A percentile compares a stretch with the other conserved stretches of the same genome.
These are phyloP conservation scores for Drosophila arizonae DNA, from an alignment of 1,140 invertebrate species.

Conservation along the genomic window DNA sequence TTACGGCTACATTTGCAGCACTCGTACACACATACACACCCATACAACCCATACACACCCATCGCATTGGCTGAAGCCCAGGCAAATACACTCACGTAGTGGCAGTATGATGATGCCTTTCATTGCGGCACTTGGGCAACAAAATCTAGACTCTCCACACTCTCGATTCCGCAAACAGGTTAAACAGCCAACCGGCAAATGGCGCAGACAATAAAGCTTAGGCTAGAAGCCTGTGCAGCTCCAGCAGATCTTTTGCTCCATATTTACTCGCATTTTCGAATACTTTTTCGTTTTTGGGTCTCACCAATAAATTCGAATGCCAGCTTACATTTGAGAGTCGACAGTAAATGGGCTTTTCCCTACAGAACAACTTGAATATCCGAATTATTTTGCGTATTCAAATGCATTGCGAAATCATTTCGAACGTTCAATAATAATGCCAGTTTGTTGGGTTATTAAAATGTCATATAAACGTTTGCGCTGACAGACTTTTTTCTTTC, in stretches of 20 bases:
- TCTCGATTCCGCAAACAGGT: conserved; percentile 58
- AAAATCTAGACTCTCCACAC: conserved; percentile 35
- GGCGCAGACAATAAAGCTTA: conserved; percentile 74
- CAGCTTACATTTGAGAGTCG: conserved; percentile 59
- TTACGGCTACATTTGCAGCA: conserved; percentile 68
- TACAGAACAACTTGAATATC: conserved; percentile 44
- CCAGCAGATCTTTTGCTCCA: conserved; percentile 19
- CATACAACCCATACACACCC: background rate
- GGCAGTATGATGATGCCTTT: conserved; percentile 13
- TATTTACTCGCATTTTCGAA: conserved; percentile 1
- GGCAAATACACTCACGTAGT: conserved; percentile 41
- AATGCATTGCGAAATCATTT: conserved; percentile 62
- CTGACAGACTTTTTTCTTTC: conserved; percentile 33
- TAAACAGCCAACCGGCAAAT: conserved; percentile 66
- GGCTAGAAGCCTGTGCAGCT: conserved; percentile 12
- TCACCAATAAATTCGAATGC: conserved; percentile 68
- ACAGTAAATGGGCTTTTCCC: conserved; percentile 69
- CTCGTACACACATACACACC: conserved; percentile 21
- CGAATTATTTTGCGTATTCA: conserved; percentile 12
- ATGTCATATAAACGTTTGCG: conserved; percentile 68
- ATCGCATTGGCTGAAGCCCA: background rate
- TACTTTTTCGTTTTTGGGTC: conserved; percentile 25
- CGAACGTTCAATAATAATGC: conserved; percentile 65
- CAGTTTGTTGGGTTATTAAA: conserved; percentile 74
- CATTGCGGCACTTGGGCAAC: conserved; percentile 35